Percentiles rank a stretch among this genome's conserved stretches.
These are phyloP conservation scores for Malurus alboscapulatus DNA, from an alignment of 2,113 vertebrate species.

Conservation along the genomic window DNA sequence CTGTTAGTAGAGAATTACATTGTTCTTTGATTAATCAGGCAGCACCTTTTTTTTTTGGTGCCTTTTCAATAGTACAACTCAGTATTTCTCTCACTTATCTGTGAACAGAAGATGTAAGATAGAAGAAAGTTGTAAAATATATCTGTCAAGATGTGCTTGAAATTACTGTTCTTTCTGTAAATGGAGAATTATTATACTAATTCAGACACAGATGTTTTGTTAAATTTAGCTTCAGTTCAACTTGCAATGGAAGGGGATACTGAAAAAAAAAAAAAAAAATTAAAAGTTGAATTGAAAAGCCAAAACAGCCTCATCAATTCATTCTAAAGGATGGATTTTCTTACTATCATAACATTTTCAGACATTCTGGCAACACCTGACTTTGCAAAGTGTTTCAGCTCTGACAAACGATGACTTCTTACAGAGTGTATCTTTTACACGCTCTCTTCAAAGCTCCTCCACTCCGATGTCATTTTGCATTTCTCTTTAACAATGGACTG, in stretches of 20 bases:
- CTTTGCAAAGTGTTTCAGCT: not conserved
- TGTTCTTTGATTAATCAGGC: not conserved
- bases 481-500: not conserved
- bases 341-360: not conserved
- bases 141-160: not conserved
- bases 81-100: not conserved
- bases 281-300: not conserved
- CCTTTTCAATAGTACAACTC: not conserved
- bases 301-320: not conserved
- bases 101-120: not conserved
- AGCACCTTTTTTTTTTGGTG: not conserved
- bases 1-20: not conserved
- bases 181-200: not conserved
- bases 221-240: not conserved
- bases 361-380: not conserved
- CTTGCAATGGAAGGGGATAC: not conserved
- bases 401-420: not conserved
- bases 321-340: not conserved
- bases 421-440: accelerated
- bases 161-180: not conserved
- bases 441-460: not conserved
- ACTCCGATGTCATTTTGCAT: not conserved
- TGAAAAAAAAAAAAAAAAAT: not conserved
- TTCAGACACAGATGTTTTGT: not conserved
- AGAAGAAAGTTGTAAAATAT: not conserved